Conservation (phyloP, 2,888 invertebrate genomes). For the Seira ritae region DNA sequence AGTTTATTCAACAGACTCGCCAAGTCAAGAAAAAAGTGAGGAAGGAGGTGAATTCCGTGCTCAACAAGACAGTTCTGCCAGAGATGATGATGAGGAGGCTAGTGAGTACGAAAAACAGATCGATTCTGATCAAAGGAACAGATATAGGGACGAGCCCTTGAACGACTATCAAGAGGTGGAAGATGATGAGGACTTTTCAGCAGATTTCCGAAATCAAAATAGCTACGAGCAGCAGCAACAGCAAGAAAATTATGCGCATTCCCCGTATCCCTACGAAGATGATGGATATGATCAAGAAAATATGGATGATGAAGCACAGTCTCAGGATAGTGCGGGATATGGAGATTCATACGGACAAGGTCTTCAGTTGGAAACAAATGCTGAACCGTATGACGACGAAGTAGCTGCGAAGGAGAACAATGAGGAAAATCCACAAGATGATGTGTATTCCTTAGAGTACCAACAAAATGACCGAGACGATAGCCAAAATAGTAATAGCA, state of each 20-base stretch:
- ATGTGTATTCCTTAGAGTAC: constrained; percentile 39
- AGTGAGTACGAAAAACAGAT: constrained; percentile 21
- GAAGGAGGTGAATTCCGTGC: constrained; percentile 22
- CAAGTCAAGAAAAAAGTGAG: constrained; percentile 24
- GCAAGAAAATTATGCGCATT: constrained; percentile 29
- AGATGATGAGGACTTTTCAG: constrained; percentile 32
- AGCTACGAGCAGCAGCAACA: neutral
- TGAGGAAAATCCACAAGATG: neutral
- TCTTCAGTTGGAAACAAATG: constrained; percentile 47
- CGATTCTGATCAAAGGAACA: constrained; percentile 25
- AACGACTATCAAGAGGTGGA: constrained; percentile 29
- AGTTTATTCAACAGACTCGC: constrained; percentile 20
- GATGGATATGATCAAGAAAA: constrained; percentile 40
- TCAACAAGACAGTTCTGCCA: constrained; percentile 10
- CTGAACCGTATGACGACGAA: constrained; percentile 52
- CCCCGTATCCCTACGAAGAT: constrained; percentile 41
- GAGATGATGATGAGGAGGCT: constrained; percentile 18
- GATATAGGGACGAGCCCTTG: constrained; percentile 51
- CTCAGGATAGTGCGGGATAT: neutral
- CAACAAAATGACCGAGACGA: neutral
- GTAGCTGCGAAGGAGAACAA: constrained; percentile 41
- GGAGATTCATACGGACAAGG: neutral
- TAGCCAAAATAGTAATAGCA: neutral
- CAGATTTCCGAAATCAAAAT: constrained; percentile 31
- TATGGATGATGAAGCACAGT: neutral